These are phyloP conservation scores for Drosophila tsacasi DNA, from an alignment of 1,140 invertebrate genomes.

Conservation along the genomic window DNA sequence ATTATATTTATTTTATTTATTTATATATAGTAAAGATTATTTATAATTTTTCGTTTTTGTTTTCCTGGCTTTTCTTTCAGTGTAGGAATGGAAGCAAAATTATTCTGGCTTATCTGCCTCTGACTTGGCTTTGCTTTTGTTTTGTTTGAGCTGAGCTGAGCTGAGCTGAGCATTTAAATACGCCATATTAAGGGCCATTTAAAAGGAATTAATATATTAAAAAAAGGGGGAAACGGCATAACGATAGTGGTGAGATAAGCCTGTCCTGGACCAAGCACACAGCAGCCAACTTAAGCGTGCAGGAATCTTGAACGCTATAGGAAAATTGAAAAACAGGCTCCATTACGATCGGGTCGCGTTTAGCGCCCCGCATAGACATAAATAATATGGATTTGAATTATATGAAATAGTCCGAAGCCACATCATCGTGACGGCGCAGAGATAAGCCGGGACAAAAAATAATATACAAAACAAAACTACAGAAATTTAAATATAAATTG, in stretches of 20 bases:
- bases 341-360: conserved; percentile 49
- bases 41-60: not conserved
- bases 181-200: conserved; percentile 59
- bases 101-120: conserved; percentile 45
- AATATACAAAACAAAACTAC: conserved; percentile 22
- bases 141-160: conserved; percentile 58
- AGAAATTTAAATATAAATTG: conserved; percentile 26
- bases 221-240: conserved; percentile 11
- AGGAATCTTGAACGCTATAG: conserved; percentile 23
- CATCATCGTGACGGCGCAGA: conserved; percentile 60
- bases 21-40: not conserved
- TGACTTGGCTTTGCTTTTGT: conserved; percentile 35
- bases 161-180: conserved; percentile 54
- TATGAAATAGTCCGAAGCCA: conserved; percentile 46
- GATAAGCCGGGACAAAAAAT: conserved; percentile 43
- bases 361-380: conserved; percentile 39
- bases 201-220: conserved; percentile 40
- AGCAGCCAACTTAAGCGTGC: not conserved
- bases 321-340: conserved; percentile 55
- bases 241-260: conserved; percentile 55
- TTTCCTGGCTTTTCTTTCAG: not conserved
- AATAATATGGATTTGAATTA: conserved; percentile 47
- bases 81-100: not conserved
- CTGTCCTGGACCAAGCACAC: conserved; percentile 28
- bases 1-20: not conserved